Conservation (phyloP, 2,888 invertebrate genomes). For the Hypselothyrea guttata region DNA sequence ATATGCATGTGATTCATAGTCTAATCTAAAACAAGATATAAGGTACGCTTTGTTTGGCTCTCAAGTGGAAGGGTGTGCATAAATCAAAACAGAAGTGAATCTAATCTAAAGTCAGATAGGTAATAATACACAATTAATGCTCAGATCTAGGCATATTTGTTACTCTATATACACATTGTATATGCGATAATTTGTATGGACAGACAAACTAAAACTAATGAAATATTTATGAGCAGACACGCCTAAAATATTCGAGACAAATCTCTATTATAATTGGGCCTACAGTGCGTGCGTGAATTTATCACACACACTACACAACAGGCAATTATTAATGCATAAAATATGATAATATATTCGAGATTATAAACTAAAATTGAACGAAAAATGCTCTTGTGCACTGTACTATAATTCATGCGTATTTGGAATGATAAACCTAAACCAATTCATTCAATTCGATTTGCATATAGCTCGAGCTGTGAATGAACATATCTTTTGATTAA, state of each 20-base stretch:
- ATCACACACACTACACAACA: no score
- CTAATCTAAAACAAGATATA: background rate
- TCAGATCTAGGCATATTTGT: no score
- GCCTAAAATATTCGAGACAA: slow-evolving; percentile 24
- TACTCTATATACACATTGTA: no score
- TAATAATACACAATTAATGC: no score
- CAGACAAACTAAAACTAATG: no score
- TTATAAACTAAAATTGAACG: background rate
- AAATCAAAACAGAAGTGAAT: slow-evolving; percentile 1
- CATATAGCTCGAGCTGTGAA: slow-evolving; percentile 12
- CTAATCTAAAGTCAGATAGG: slow-evolving; percentile 5
- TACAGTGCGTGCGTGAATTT: slow-evolving; percentile 16
- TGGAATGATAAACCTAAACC: slow-evolving; percentile 21
- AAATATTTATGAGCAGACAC: slow-evolving; percentile 54
- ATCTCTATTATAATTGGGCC: slow-evolving; percentile 52
- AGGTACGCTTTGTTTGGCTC: no score
- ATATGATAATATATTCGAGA: no score
- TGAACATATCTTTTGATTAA: no score
- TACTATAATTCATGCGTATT: slow-evolving; percentile 7
- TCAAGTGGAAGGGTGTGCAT: no score
- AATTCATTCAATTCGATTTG: slow-evolving; percentile 34
- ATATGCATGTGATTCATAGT: no score
- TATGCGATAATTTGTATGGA: no score
- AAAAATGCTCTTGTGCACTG: slow-evolving; percentile 7
- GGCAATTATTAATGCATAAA: no score